These are phyloP conservation scores for Platycheirus albimanus DNA, from an alignment of 2,888 invertebrate species.

Conservation along the genomic window DNA sequence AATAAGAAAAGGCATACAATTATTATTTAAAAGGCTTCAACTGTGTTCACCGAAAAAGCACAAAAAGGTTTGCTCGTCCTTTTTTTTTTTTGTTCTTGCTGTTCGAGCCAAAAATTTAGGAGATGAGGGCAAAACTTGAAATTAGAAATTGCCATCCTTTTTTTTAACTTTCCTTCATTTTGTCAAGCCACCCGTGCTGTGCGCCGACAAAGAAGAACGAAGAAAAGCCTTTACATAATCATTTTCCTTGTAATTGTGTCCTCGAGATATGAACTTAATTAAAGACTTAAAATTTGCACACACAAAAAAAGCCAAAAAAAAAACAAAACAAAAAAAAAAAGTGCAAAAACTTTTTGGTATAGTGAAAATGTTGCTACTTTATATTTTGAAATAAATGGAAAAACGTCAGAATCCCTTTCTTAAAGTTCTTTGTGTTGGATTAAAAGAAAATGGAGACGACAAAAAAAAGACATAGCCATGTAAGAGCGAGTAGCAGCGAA, in stretches of 20 bases:
- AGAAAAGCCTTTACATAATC: constrained; percentile 41
- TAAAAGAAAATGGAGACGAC: background rate
- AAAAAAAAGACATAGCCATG: background rate
- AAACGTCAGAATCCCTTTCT: constrained; percentile 12
- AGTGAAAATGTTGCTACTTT: constrained; percentile 33
- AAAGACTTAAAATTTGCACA: constrained; percentile 35
- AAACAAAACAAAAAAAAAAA: background rate
- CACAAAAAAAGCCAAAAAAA: background rate
- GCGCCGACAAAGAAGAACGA: background rate
- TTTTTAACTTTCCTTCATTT: too few species aligned
- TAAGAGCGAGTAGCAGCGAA: too few species aligned
- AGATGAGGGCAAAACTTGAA: constrained; percentile 30
- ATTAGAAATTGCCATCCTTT: constrained; percentile 29
- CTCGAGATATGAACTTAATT: constrained; percentile 72
- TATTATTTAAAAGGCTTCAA: constrained; percentile 27
- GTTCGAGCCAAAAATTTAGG: background rate
- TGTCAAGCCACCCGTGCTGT: background rate
- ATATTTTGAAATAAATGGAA: constrained; percentile 17
- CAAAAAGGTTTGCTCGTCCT: constrained; percentile 5
- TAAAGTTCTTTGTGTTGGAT: constrained; percentile 6
- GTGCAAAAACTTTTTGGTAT: constrained; percentile 24
- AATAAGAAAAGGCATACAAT: constrained; percentile 37
- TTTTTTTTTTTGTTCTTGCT: background rate
- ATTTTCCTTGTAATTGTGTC: constrained; percentile 66
- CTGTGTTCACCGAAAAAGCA: background rate